These are phyloP conservation scores for Dicrurus megarhynchus DNA, from an alignment of 2,113 vertebrate species.

Conservation along the genomic window DNA sequence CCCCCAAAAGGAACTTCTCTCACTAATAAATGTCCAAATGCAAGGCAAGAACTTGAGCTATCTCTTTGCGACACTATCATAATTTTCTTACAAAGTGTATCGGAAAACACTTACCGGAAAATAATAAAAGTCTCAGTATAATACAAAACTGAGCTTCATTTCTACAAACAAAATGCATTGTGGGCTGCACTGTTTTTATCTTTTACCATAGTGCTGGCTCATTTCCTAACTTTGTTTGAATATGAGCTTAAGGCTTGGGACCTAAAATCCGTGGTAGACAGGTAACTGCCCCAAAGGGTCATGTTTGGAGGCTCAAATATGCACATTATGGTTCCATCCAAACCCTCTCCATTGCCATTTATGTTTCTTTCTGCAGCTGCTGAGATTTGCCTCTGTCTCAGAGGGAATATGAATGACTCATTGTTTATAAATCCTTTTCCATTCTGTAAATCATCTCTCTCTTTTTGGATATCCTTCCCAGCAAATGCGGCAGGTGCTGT, in stretches of 20 bases:
- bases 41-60: not conserved
- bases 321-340: not conserved
- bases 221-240: not conserved
- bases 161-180: not conserved
- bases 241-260: not conserved
- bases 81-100: not conserved
- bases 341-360: not conserved
- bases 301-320: not conserved
- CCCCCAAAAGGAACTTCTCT: not conserved
- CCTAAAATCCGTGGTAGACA: not conserved
- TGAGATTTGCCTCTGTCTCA: not conserved
- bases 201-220: not conserved
- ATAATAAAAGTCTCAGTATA: not conserved
- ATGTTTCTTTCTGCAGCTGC: not conserved
- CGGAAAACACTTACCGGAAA: not conserved
- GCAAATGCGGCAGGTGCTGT: not conserved
- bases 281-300: not conserved
- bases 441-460: not conserved
- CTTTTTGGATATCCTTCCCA: not conserved
- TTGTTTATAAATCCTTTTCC: slow-evolving; percentile 13
- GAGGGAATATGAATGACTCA: slow-evolving; percentile 28
- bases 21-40: not conserved
- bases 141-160: not conserved
- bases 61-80: not conserved
- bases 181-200: not conserved